Evolutionary conservation across 2,113 vertebrate genomes (phyloP).

Genomic region (Thomomys bottae): DNA sequence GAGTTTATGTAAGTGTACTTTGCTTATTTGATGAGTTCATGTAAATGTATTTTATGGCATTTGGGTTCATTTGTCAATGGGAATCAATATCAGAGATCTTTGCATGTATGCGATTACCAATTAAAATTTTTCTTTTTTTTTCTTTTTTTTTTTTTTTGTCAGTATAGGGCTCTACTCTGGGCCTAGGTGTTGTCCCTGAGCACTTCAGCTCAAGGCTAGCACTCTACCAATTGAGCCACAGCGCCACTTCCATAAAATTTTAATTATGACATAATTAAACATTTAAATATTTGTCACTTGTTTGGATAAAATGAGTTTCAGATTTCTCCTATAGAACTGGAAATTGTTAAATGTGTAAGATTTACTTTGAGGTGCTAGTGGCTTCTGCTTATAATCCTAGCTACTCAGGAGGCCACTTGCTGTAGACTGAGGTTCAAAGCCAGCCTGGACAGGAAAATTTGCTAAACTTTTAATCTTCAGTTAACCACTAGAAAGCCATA

Average conservation of each 20-base stretch:
- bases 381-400: no score
- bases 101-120: conserved; percentile 14
- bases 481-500: no score
- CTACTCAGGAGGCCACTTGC: no score
- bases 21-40: conserved; percentile 32
- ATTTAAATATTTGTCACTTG: background rate
- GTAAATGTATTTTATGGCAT: background rate
- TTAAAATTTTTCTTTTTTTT: conserved; percentile 59
- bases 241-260: no score
- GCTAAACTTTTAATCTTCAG: no score
- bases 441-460: no score
- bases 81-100: background rate
- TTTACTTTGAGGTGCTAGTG: background rate
- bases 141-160: no score
- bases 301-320: conserved; percentile 42
- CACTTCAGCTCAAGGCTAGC: no score
- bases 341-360: conserved; percentile 26
- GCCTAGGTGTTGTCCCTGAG: no score
- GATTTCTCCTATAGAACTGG: conserved; percentile 42
- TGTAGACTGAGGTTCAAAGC: no score
- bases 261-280: conserved; percentile 11
- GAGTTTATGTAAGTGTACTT: conserved; percentile 6
- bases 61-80: background rate
- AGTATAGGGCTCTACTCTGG: no score
- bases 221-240: no score